Evolutionary conservation across 2,797 vertebrate species (phyloP).

Genomic region (Gadopsis marmoratus): DNA sequence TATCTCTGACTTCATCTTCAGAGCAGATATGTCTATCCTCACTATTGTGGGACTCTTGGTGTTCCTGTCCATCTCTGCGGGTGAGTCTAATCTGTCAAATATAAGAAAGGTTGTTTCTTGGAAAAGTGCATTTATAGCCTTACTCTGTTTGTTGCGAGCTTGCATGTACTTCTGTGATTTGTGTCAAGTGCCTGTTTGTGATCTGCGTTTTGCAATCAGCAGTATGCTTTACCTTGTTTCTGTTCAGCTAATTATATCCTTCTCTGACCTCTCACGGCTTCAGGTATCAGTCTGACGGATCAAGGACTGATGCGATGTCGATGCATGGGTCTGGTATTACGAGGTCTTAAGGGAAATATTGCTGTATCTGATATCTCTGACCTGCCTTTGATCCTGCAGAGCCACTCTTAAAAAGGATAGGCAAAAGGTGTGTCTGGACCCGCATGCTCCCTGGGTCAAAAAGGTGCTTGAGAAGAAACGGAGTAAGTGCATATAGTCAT

Average conservation of each 20-base stretch:
- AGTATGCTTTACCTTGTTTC: not conserved
- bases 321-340: conserved; percentile 55
- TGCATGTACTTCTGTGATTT: not conserved
- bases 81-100: conserved; percentile 47
- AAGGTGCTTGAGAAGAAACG: conserved; percentile 16
- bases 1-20: not conserved
- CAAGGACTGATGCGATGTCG: conserved; percentile 27
- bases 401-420: conserved; percentile 56
- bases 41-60: conserved; percentile 40
- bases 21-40: conserved; percentile 41
- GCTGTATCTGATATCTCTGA: not conserved
- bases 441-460: conserved; percentile 53
- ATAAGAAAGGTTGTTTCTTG: not conserved
- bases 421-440: conserved; percentile 53
- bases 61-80: conserved; percentile 39
- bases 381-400: conserved; percentile 54
- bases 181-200: not conserved
- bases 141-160: not conserved
- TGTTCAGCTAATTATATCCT: not conserved
- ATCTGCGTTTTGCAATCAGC: not conserved
- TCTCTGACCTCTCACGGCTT: conserved; percentile 1
- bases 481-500: conserved; percentile 27
- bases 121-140: not conserved
- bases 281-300: conserved; percentile 24
- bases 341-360: not conserved